Conservation (phyloP, 37 sponge, comb jelly and placozoan species). For the Ianthella basta region DNA sequence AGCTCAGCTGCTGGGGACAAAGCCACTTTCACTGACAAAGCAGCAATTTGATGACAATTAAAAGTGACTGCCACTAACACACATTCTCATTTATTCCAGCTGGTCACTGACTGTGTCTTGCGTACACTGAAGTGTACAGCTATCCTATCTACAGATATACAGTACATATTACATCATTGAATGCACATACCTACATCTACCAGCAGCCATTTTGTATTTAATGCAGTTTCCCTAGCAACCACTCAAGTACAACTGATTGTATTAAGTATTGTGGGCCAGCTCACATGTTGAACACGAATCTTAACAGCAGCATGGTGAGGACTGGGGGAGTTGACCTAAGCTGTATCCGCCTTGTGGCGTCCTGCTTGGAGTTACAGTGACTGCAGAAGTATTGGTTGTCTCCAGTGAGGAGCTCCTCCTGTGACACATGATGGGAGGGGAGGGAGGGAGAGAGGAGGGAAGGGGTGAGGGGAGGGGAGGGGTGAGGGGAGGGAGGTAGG, state of each 20-base stretch:
- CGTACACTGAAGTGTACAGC: too few relatives aligned
- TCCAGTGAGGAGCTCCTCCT: conserved; percentile 55
- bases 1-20: too few relatives aligned
- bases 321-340: conserved; percentile 43
- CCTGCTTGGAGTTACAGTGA: conserved; percentile 33
- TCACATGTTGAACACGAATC: conserved; percentile 66
- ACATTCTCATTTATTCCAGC: too few relatives aligned
- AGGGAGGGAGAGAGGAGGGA: neutral
- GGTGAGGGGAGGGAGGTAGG: too few relatives aligned
- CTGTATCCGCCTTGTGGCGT: conserved; percentile 46
- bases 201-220: neutral
- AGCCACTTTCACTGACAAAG: too few relatives aligned
- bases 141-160: too few relatives aligned
- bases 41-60: too few relatives aligned
- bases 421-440: neutral
- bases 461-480: too few relatives aligned
- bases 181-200: neutral
- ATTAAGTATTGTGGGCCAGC: too few relatives aligned
- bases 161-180: too few relatives aligned
- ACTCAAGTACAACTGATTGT: neutral
- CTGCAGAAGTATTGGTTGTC: conserved; percentile 60
- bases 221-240: neutral
- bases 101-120: too few relatives aligned
- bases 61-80: too few relatives aligned
- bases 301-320: conserved; percentile 42